phyloP scores from a whole-genome alignment of 2,797 vertebrate species.

The Pteropus rufus region DNA sequence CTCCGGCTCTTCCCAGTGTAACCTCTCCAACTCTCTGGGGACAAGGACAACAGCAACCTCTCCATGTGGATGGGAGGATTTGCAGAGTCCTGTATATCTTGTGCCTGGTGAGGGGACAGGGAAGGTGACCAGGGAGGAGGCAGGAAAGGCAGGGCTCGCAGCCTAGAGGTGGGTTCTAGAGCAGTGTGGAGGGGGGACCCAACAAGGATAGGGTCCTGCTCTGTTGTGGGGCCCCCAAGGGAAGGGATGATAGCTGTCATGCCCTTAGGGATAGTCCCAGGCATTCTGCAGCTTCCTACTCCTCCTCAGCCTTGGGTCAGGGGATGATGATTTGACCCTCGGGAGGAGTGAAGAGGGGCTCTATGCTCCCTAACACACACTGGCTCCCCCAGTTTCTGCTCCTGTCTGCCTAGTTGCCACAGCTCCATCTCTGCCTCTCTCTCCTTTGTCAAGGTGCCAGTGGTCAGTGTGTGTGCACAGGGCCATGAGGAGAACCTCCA shows the following conservation, averaged over 20 bases:
- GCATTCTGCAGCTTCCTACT: not conserved
- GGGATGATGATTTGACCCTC: not conserved
- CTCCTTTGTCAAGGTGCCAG: not conserved
- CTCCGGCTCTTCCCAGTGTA: not conserved
- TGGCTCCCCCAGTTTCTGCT: not conserved
- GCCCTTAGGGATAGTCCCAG: not conserved
- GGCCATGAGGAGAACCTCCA: not conserved
- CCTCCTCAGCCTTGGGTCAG: not conserved
- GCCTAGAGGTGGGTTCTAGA: not conserved
- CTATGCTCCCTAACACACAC: not conserved
- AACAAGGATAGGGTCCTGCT: not conserved
- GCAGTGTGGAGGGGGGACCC: too few species aligned
- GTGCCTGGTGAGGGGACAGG: not conserved
- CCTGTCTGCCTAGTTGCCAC: not conserved
- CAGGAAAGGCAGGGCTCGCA: not conserved
- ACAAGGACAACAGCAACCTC: not conserved
- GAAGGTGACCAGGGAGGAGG: not conserved
- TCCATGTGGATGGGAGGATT: not conserved
- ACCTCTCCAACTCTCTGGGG: not conserved
- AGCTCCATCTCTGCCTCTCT: not conserved
- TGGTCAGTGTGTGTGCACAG: not conserved
- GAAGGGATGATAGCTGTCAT: too few species aligned
- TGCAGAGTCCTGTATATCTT: not conserved
- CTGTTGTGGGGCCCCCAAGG: not conserved
- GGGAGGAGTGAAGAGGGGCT: not conserved